Percentiles rank a stretch among this genome's conserved stretches.
Evolutionary conservation across 2,797 vertebrate genomes (phyloP).

Genomic region (Ctenopoma kingsleyae): DNA sequence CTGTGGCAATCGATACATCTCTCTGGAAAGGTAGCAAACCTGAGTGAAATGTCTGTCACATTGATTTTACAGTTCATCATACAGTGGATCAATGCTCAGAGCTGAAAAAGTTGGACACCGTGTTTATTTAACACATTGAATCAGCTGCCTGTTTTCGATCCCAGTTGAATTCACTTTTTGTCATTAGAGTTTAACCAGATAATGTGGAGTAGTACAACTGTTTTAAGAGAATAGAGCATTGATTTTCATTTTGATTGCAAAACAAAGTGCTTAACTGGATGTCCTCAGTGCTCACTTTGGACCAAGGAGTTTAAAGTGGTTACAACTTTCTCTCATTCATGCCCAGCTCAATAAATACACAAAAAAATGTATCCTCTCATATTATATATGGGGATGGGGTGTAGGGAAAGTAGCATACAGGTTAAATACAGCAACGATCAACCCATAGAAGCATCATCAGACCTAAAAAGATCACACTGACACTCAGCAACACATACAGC

Average conservation of each 20-base stretch:
- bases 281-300: slow-evolving; percentile 63
- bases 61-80: slow-evolving; percentile 73
- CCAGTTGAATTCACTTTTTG: slow-evolving; percentile 54
- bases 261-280: slow-evolving; percentile 72
- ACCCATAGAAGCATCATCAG: slow-evolving; percentile 70
- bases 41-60: slow-evolving; percentile 81
- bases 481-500: slow-evolving; percentile 76
- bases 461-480: slow-evolving; percentile 69
- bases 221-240: slow-evolving; percentile 60
- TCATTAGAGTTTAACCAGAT: slow-evolving; percentile 61
- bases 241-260: slow-evolving; percentile 76
- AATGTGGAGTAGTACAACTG: slow-evolving; percentile 48
- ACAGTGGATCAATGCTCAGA: slow-evolving; percentile 66
- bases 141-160: slow-evolving; percentile 70
- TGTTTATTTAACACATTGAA: slow-evolving; percentile 64
- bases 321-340: slow-evolving; percentile 48
- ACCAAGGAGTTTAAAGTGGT: slow-evolving; percentile 59
- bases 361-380: slow-evolving; percentile 30
- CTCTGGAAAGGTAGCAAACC: slow-evolving; percentile 80
- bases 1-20: slow-evolving; percentile 70
- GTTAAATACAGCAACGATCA: slow-evolving; percentile 62
- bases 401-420: slow-evolving; percentile 43
- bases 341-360: slow-evolving; percentile 31
- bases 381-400: slow-evolving; percentile 38
- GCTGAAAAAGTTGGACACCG: slow-evolving; percentile 59